These are phyloP conservation scores for Paratilapia polleni DNA, from an alignment of 2,113 vertebrate species.

Conservation along the genomic window DNA sequence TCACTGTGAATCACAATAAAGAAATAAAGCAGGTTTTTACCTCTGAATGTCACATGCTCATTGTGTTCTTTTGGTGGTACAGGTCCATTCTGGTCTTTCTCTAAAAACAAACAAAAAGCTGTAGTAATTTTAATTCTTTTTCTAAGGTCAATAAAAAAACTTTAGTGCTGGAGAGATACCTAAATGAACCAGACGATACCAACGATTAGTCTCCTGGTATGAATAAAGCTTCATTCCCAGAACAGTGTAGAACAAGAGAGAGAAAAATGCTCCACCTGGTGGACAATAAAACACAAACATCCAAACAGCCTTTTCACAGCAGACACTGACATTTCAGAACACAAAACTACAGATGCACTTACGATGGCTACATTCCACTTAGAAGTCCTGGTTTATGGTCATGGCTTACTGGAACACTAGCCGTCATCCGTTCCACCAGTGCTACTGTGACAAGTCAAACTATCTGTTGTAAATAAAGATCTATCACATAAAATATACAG, in stretches of 20 bases:
- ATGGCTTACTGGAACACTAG: background rate
- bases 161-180: slow-evolving; percentile 11
- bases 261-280: slow-evolving; percentile 54
- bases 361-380: no score
- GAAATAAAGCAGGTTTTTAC: slow-evolving; percentile 15
- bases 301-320: background rate
- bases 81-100: background rate
- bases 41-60: slow-evolving; percentile 42
- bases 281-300: slow-evolving; percentile 6
- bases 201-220: slow-evolving; percentile 53
- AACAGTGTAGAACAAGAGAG: slow-evolving; percentile 41
- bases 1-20: background rate
- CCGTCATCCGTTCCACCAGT: background rate
- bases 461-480: background rate
- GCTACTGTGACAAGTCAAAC: background rate
- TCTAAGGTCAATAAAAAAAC: background rate
- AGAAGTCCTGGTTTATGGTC: background rate
- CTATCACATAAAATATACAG: background rate
- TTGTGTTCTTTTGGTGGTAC: background rate
- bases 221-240: slow-evolving; percentile 65
- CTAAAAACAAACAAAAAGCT: slow-evolving; percentile 1
- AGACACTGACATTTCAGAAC: background rate
- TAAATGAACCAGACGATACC: slow-evolving; percentile 45
- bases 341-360: background rate
- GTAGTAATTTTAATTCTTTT: background rate